Conservation (phyloP, 2,888 invertebrate species). For the Melipona beecheii region DNA sequence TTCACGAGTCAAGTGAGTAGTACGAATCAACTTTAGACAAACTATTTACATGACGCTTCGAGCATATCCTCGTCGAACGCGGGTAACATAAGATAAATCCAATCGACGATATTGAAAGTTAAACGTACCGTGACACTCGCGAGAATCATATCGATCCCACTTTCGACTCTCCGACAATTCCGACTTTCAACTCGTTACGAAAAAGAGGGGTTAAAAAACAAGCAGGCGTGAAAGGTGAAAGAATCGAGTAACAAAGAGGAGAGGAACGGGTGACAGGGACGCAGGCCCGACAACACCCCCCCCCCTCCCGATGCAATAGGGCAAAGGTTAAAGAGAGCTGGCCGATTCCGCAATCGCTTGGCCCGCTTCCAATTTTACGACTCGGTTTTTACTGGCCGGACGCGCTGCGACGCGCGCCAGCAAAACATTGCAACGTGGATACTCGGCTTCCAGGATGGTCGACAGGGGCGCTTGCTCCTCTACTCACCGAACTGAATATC, state of each 20-base stretch:
- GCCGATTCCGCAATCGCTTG: constrained; percentile 80
- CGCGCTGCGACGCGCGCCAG: constrained; percentile 65
- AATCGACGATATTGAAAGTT: too few species aligned
- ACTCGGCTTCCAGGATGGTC: neutral
- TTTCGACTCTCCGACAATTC: too few species aligned
- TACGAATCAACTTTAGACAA: neutral
- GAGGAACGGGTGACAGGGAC: constrained; percentile 43
- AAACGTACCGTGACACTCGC: too few species aligned
- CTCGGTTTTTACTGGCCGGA: constrained; percentile 75
- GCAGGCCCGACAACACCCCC: constrained; percentile 37
- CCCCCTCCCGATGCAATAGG: constrained; percentile 29
- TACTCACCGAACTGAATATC: constrained; percentile 3
- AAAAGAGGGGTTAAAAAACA: neutral
- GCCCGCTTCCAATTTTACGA: constrained; percentile 79
- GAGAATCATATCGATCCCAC: too few species aligned
- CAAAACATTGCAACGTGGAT: constrained; percentile 61
- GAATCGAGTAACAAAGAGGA: neutral
- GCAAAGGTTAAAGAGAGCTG: constrained; percentile 65
- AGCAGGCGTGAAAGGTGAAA: neutral
- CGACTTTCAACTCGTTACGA: neutral
- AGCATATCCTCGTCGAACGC: neutral
- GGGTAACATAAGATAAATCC: too few species aligned
- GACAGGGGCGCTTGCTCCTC: neutral
- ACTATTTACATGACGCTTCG: neutral
- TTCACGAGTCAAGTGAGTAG: neutral